Percentiles rank a stretch among this genome's conserved stretches.
These are phyloP conservation scores for Tanytarsus gracilentus DNA, from an alignment of 2,888 invertebrate genomes.

Conservation along the genomic window DNA sequence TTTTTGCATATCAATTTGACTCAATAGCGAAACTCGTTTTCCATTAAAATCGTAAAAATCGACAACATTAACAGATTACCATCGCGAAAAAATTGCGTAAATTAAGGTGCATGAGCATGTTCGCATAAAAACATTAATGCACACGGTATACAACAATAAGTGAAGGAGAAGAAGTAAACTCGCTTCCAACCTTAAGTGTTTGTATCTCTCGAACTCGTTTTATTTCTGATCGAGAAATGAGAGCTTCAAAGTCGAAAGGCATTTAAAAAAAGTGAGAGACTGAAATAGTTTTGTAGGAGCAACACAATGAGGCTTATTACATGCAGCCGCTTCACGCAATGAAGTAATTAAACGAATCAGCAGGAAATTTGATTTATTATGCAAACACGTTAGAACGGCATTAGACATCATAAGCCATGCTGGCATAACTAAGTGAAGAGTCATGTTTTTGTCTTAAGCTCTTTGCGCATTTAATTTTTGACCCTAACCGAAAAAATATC, in stretches of 20 bases:
- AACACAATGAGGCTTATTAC: conserved; percentile 3
- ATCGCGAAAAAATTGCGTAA: not conserved
- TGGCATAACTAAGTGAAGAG: conserved; percentile 9
- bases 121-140: not conserved
- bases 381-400: conserved; percentile 21
- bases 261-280: conserved; percentile 16
- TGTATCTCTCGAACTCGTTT: not conserved
- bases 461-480: not conserved
- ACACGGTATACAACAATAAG: not conserved
- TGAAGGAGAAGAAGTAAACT: not conserved
- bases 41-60: not conserved
- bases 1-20: not conserved
- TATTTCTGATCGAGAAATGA: not conserved
- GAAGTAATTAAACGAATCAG: conserved; percentile 27
- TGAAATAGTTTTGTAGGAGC: not conserved
- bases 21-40: not conserved
- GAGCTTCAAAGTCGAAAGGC: not conserved
- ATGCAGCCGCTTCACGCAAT: conserved; percentile 19
- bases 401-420: too few species aligned
- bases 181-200: not conserved
- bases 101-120: not conserved
- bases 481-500: too few species aligned
- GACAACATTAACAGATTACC: not conserved
- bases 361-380: conserved; percentile 28
- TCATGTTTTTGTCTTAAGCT: conserved; percentile 5